Percentiles rank a stretch among this genome's conserved stretches.
Evolutionary conservation across 2,888 invertebrate species (phyloP).

Genomic region (Melieria crassipennis): DNA sequence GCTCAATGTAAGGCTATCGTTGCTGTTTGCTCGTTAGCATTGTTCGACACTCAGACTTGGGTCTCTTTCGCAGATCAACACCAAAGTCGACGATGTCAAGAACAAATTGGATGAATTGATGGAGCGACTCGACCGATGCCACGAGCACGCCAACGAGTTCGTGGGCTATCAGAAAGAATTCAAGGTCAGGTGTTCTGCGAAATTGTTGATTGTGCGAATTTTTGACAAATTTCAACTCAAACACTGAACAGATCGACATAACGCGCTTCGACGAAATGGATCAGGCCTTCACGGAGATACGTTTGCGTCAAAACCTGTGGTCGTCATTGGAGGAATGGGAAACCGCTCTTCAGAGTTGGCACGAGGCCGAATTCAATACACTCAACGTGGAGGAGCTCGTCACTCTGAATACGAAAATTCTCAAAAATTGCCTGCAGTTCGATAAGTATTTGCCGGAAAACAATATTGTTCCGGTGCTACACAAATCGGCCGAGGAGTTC

Average conservation of each 20-base stretch:
- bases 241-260: constrained; percentile 75
- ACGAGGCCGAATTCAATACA: constrained; percentile 58
- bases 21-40: neutral
- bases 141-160: constrained; percentile 77
- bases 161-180: constrained; percentile 86
- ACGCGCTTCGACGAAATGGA: constrained; percentile 84
- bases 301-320: constrained; percentile 83
- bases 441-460: constrained; percentile 87
- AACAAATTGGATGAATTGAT: constrained; percentile 73
- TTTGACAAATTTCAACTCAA: neutral
- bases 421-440: constrained; percentile 79
- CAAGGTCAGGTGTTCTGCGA: constrained; percentile 68
- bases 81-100: constrained; percentile 75
- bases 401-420: constrained; percentile 72
- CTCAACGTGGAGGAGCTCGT: constrained; percentile 80
- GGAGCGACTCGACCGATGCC: constrained; percentile 72
- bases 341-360: constrained; percentile 74
- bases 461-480: constrained; percentile 79
- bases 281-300: constrained; percentile 81
- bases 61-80: constrained; percentile 70
- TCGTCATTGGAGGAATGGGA: constrained; percentile 82
- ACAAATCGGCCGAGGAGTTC: constrained; percentile 80
- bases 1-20: constrained; percentile 51
- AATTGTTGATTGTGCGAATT: neutral
- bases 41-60: neutral